phyloP scores from a whole-genome alignment of 2,113 vertebrate genomes.

The Propithecus coquereli region DNA sequence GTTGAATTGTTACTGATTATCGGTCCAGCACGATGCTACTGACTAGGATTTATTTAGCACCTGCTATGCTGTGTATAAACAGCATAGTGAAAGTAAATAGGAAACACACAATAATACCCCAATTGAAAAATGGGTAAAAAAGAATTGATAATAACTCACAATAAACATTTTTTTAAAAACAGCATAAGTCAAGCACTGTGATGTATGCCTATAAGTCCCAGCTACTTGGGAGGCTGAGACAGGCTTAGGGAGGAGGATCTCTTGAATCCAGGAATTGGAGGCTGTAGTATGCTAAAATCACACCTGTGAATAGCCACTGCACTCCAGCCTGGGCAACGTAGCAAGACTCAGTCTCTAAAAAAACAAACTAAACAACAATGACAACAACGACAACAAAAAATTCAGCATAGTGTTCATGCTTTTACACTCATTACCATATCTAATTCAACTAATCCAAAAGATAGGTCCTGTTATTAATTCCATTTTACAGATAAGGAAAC shows the following conservation, averaged over 20 bases:
- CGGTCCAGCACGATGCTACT: neutral
- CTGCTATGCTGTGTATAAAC: neutral
- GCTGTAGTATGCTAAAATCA: neutral
- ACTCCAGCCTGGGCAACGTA: neutral
- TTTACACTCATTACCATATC: neutral
- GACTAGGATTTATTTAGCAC: constrained; percentile 15
- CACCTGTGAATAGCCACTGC: neutral
- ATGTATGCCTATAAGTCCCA: neutral
- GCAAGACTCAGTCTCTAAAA: neutral
- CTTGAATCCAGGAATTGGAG: neutral
- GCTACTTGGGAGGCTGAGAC: neutral
- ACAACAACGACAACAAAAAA: neutral
- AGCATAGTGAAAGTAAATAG: neutral
- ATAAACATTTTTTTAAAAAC: neutral
- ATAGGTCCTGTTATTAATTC: neutral
- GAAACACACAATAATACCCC: neutral
- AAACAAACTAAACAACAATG: neutral
- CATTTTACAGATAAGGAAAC: constrained; percentile 24
- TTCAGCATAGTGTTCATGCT: neutral
- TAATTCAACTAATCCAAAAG: neutral
- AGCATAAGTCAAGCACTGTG: neutral
- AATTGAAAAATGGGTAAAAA: constrained; percentile 12
- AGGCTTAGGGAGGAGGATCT: neutral
- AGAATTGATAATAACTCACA: neutral
- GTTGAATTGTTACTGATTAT: neutral